Evolutionary conservation across 2,888 invertebrate species (phyloP).

Genomic region (Drosophila aldrichi): DNA sequence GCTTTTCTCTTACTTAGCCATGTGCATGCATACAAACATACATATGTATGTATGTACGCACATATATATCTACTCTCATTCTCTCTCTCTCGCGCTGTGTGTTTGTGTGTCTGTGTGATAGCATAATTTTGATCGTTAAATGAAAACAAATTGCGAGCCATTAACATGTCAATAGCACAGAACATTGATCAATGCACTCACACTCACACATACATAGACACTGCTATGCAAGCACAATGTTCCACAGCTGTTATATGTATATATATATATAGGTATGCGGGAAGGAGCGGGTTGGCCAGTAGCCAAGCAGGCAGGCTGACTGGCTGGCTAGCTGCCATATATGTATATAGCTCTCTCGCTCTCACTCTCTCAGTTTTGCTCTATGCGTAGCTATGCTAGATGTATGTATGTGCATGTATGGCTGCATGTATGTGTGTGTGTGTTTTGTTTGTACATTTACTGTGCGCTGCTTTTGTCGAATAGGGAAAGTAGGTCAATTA

Average conservation of each 20-base stretch:
- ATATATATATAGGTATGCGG: not conserved
- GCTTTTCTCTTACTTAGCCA: constrained; percentile 30
- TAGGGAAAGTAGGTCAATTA: constrained; percentile 84
- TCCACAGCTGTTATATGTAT: constrained; percentile 32
- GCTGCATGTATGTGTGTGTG: not conserved
- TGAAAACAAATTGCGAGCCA: constrained; percentile 56
- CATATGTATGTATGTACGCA: not conserved
- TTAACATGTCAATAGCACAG: constrained; percentile 56
- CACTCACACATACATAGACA: not conserved
- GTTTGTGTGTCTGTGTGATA: constrained; percentile 12
- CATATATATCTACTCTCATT: not conserved
- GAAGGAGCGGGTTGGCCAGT: not conserved
- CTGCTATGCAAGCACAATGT: not conserved
- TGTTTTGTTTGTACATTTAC: constrained; percentile 24
- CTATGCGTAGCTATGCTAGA: constrained; percentile 42
- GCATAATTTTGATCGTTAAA: constrained; percentile 45
- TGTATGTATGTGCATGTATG: not conserved
- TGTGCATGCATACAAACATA: constrained; percentile 10
- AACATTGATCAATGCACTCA: constrained; percentile 49
- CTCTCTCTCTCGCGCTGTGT: not conserved
- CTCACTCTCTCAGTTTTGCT: constrained; percentile 7
- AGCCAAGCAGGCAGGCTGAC: not conserved
- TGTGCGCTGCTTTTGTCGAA: constrained; percentile 52
- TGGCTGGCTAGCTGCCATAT: not conserved
- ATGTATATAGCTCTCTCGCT: not conserved